phyloP scores from a whole-genome alignment of 2,113 vertebrate genomes.

The Oxygymnocypris stewartii region DNA sequence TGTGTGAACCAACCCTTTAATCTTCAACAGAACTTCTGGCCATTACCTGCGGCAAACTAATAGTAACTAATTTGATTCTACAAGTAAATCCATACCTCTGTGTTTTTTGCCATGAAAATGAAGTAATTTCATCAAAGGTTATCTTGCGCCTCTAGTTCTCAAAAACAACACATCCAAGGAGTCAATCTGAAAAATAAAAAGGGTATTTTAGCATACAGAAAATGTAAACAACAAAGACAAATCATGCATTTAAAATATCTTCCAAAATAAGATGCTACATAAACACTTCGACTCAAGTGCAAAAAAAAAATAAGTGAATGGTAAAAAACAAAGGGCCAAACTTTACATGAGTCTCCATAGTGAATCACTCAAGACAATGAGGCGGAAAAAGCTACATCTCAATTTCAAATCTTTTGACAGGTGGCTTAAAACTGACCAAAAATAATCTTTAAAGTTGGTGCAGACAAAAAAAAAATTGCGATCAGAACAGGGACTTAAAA shows the following conservation, averaged over 20 bases:
- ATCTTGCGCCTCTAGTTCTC: background rate
- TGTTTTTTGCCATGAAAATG: background rate
- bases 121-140: background rate
- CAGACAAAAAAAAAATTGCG: background rate
- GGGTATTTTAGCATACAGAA: background rate
- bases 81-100: background rate
- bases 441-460: background rate
- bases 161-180: background rate
- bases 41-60: background rate
- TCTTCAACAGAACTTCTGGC: background rate
- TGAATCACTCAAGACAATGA: background rate
- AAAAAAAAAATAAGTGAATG: background rate
- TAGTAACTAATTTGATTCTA: background rate
- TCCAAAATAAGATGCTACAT: background rate
- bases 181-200: constrained; percentile 12
- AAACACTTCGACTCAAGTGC: background rate
- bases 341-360: background rate
- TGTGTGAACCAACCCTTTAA: too few relatives aligned
- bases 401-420: background rate
- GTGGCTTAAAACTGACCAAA: background rate
- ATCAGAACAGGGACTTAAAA: background rate
- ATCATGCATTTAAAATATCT: background rate
- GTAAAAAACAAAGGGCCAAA: background rate
- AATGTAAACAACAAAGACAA: background rate
- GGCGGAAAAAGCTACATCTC: background rate